These are phyloP conservation scores for Mya arenaria DNA, from an alignment of 1,140 invertebrate genomes.

Conservation along the genomic window DNA sequence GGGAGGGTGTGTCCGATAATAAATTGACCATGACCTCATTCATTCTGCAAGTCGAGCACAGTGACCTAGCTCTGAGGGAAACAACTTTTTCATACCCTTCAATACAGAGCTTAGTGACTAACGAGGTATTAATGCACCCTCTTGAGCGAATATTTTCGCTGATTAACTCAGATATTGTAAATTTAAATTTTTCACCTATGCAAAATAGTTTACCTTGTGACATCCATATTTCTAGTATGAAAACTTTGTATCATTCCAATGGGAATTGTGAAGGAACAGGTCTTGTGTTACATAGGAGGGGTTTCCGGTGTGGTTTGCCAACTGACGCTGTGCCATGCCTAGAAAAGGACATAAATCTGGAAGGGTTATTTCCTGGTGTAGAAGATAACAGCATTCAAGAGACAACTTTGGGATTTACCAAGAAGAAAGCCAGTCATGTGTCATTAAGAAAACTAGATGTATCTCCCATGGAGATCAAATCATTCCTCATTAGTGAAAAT, in stretches of 20 bases:
- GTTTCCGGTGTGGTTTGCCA: conserved; percentile 71
- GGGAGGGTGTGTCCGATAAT: conserved; percentile 95
- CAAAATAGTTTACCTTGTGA: conserved; percentile 70
- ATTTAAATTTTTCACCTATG: conserved; percentile 56
- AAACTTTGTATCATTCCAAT: conserved; percentile 68
- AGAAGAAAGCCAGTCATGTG: conserved; percentile 56
- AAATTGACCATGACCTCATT: conserved; percentile 70
- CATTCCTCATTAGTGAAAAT: too few relatives aligned
- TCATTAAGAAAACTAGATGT: conserved; percentile 53
- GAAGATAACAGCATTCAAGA: conserved; percentile 56
- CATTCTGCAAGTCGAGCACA: conserved; percentile 69
- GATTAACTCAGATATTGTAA: conserved; percentile 67
- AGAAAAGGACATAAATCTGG: conserved; percentile 50
- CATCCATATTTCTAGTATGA: conserved; percentile 67
- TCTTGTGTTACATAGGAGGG: conserved; percentile 71
- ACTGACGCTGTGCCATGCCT: conserved; percentile 61
- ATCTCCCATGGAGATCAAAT: conserved; percentile 66
- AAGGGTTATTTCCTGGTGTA: conserved; percentile 66
- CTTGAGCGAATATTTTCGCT: conserved; percentile 63
- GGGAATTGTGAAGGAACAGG: conserved; percentile 71
- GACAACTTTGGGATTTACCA: conserved; percentile 72
- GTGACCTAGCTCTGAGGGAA: not conserved
- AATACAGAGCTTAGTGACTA: conserved; percentile 59
- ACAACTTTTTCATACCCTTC: conserved; percentile 65
- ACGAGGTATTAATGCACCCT: conserved; percentile 72